A percentile compares a stretch with the other conserved stretches of the same genome.
Conservation (phyloP, 2,888 invertebrate genomes). For the Drepanosiphum platanoidis region DNA sequence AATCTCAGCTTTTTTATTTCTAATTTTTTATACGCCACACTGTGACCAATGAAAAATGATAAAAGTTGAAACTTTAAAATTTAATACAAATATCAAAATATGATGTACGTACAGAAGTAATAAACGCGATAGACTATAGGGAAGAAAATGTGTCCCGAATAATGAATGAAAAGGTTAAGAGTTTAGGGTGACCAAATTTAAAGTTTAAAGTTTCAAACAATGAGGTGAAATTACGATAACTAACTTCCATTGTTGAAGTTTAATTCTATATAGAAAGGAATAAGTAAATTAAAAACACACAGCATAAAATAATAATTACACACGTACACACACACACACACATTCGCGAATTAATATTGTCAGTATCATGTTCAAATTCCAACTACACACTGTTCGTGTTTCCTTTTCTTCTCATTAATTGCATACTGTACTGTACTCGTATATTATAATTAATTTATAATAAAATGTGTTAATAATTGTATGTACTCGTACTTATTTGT, state of each 20-base stretch:
- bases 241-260: constrained; percentile 29
- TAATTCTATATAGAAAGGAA: background rate
- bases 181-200: constrained; percentile 23
- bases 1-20: constrained; percentile 16
- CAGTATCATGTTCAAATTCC: background rate
- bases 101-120: constrained; percentile 2
- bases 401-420: background rate
- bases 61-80: constrained; percentile 11
- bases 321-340: background rate
- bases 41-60: constrained; percentile 40
- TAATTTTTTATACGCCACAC: constrained; percentile 11
- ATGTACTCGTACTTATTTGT: too few species aligned
- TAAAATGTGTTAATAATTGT: background rate
- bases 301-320: background rate
- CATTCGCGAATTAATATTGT: background rate
- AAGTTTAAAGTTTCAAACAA: constrained; percentile 43
- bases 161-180: constrained; percentile 29
- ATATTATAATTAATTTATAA: too few species aligned
- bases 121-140: background rate
- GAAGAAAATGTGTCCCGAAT: constrained; percentile 27
- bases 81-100: constrained; percentile 22
- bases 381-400: background rate
- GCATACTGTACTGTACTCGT: too few species aligned
- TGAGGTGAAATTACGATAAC: constrained; percentile 6
- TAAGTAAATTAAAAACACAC: constrained; percentile 37